A percentile compares a stretch with the other conserved stretches of the same genome.
Evolutionary conservation across 1,140 invertebrate species (phyloP).

Genomic region (Eumaeus atala): DNA sequence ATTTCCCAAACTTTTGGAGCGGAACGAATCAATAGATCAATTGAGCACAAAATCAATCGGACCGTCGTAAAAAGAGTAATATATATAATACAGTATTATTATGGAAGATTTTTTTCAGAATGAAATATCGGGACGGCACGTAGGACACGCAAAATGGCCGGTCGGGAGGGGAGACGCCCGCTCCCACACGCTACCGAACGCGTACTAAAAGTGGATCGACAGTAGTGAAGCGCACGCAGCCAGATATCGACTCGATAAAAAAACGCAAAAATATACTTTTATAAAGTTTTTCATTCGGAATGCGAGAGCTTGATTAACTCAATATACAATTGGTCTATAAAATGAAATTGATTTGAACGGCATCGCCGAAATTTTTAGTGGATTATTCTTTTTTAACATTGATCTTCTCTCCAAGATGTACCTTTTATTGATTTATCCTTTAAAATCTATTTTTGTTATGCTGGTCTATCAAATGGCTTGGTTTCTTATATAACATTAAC

Average conservation of each 20-base stretch:
- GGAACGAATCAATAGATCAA: constrained; percentile 3
- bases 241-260: constrained; percentile 55
- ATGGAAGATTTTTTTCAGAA: constrained; percentile 5
- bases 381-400: too few relatives aligned
- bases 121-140: constrained; percentile 35
- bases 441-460: too few relatives aligned
- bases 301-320: neutral
- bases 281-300: neutral
- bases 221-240: constrained; percentile 57
- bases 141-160: constrained; percentile 47
- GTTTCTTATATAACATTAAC: too few relatives aligned
- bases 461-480: too few relatives aligned
- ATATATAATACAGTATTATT: constrained; percentile 21
- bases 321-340: too few relatives aligned
- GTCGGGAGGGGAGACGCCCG: constrained; percentile 32
- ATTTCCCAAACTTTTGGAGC: constrained; percentile 3
- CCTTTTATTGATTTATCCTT: too few relatives aligned
- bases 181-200: constrained; percentile 33
- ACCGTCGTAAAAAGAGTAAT: neutral
- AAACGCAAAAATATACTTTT: constrained; percentile 12
- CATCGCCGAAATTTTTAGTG: too few relatives aligned
- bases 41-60: neutral
- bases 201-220: constrained; percentile 56
- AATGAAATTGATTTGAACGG: too few relatives aligned
- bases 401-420: too few relatives aligned